Base-by-base conservation (phyloP, 2,888 invertebrate genomes). In the Agrotis segetum region DNA sequence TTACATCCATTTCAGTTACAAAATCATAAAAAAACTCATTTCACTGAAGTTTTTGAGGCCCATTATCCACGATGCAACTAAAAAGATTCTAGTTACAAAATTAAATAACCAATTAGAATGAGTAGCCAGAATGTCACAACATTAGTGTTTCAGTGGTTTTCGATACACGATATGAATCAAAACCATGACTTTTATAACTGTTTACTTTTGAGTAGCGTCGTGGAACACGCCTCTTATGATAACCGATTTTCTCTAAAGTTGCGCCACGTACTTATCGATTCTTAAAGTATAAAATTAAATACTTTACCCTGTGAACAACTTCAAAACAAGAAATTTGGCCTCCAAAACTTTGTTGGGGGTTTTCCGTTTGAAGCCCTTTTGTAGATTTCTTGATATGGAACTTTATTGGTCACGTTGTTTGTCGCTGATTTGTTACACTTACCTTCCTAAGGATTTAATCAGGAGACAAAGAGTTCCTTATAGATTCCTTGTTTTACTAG, bases 321-420 rank as follows among this genome's bases (percentile, higher is more conserved):
- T 68, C 47, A 69, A 81, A 67, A 69, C 65, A 62, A 63, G 71
- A 29, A 78, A 76, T 77, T 81, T 81, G 82, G 55, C 63, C 77
- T 77, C 17, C 63, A 61, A 59, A 74, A 81, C 47, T 77, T 67
- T 29, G 53, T 44, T 19, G 9, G 24, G 21, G 40, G 46, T 60
- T 67, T 77, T 81, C 63, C 50, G 46, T 67, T 50, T 47, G 70
- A 76, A 77, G 56, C 47, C 70, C 59, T 76, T 64, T 77, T 63
- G 77, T 40, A 53, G 62, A 81, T 76, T 81, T 75, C 53, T 76
- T 62, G 49, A 66, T 66, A 62, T 44, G 11, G 13, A 67, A 81
- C 62, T 77, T 76, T 67, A 62, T 67, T 53, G 46, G 77, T 75
- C 68, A 67, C 67, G 68, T 81, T 62, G 76, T 75, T 75, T 50